Conservation (phyloP, 2,797 vertebrate genomes). For the Kryptopterus vitreolus region DNA sequence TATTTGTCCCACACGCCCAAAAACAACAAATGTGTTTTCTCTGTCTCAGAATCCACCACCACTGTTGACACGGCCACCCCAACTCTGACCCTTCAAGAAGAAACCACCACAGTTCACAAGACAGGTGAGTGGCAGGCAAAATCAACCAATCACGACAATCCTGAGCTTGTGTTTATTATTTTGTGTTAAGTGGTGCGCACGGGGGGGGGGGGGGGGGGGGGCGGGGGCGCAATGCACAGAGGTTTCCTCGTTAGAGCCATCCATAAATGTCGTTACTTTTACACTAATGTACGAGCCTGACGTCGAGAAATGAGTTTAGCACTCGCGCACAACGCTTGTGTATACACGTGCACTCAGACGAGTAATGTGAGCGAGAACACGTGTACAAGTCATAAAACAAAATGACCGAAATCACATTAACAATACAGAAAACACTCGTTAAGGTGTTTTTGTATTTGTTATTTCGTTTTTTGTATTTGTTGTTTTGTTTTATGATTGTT, state of each 20-base stretch:
- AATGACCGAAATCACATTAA: too few species aligned
- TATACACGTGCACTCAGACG: too few species aligned
- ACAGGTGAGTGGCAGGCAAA: slow-evolving; percentile 63
- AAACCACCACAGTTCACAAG: slow-evolving; percentile 75
- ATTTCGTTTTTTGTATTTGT: too few species aligned
- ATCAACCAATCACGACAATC: slow-evolving; percentile 30
- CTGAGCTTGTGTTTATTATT: background rate
- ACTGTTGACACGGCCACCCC: slow-evolving; percentile 83
- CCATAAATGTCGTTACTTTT: slow-evolving; percentile 26
- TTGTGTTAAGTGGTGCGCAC: too few species aligned
- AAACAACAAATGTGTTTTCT: slow-evolving; percentile 13
- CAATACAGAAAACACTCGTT: too few species aligned
- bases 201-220: too few species aligned
- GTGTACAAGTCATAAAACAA: too few species aligned
- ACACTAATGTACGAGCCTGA: slow-evolving; percentile 21
- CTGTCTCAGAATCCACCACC: slow-evolving; percentile 82
- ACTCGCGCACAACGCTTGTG: too few species aligned
- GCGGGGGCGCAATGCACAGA: background rate
- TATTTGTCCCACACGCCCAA: background rate
- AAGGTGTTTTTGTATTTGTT: too few species aligned
- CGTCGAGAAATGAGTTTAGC: slow-evolving; percentile 31
- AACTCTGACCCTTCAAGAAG: slow-evolving; percentile 79
- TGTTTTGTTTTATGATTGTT: too few species aligned
- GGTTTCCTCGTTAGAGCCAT: slow-evolving; percentile 15
- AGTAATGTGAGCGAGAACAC: too few species aligned